Evolutionary conservation across 64 coral and sea anemone genomes (phyloP).

Genomic region (Pocillopora verrucosa): DNA sequence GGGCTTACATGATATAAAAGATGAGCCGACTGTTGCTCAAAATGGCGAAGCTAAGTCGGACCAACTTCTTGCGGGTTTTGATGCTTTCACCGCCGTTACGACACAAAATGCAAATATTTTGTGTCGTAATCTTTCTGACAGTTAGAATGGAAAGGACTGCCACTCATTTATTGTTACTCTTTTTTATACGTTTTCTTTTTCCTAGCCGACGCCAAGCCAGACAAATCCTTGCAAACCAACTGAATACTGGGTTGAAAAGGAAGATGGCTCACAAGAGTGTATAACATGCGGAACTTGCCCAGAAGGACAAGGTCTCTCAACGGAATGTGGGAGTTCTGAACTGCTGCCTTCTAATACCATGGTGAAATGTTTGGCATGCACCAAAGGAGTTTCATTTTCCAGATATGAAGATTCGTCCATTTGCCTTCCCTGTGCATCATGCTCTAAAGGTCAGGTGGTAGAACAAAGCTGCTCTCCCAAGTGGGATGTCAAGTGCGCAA

Average conservation of each 20-base stretch:
- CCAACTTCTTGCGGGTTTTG: no score
- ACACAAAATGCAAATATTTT: no score
- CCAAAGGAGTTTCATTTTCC: slow-evolving; percentile 10
- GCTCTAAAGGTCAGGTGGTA: slow-evolving; percentile 34
- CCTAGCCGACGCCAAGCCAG: not conserved
- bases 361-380: slow-evolving; percentile 8
- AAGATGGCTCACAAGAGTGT: not conserved
- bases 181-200: not conserved
- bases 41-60: no score
- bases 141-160: no score
- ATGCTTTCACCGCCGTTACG: no score
- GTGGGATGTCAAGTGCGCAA: slow-evolving; percentile 16
- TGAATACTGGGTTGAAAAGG: not conserved
- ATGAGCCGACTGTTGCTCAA: no score
- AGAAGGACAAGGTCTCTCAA: not conserved
- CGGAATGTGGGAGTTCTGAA: not conserved
- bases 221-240: not conserved
- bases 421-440: slow-evolving; percentile 32
- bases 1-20: no score
- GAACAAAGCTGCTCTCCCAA: slow-evolving; percentile 14
- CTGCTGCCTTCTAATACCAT: not conserved
- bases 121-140: no score
- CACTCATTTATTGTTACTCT: not conserved
- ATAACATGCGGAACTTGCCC: not conserved
- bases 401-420: slow-evolving; percentile 4